A percentile compares a stretch with the other conserved stretches of the same genome.
Evolutionary conservation across 1,140 invertebrate species (phyloP).

Genomic region (Sinella curviseta): DNA sequence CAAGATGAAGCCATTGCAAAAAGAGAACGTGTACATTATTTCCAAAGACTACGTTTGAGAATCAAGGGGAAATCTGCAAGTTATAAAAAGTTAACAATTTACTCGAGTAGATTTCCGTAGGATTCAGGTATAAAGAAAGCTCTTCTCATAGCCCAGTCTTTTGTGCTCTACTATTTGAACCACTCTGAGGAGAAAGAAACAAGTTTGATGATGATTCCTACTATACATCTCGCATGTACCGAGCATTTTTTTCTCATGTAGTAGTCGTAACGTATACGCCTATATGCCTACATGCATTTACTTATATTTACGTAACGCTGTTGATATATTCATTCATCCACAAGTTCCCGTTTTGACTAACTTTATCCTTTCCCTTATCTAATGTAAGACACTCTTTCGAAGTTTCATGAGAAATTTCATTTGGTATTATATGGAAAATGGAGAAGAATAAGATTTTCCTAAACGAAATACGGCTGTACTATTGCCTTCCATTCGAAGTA

Average conservation of each 20-base stretch:
- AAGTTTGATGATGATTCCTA: too few species aligned
- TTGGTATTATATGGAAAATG: background rate
- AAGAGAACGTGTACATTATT: background rate
- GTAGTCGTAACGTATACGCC: too few species aligned
- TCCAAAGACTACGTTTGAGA: too few species aligned
- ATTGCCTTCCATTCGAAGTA: background rate
- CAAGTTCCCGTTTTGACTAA: background rate
- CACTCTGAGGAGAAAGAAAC: too few species aligned
- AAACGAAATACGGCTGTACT: too few species aligned
- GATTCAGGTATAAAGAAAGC: background rate
- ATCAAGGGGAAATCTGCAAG: background rate
- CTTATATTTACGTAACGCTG: too few species aligned
- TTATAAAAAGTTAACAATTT: background rate
- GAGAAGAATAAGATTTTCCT: background rate
- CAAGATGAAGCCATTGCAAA: too few species aligned
- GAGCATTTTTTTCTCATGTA: too few species aligned
- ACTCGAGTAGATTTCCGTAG: background rate
- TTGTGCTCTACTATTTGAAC: too few species aligned
- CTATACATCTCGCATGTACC: too few species aligned
- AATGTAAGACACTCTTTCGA: background rate
- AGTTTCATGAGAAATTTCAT: background rate
- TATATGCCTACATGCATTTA: too few species aligned
- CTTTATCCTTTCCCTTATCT: conserved; percentile 1
- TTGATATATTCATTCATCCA: background rate
- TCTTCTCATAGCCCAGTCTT: too few species aligned